Conservation (phyloP, 2,888 invertebrate species). For the Artemia sp. region DNA sequence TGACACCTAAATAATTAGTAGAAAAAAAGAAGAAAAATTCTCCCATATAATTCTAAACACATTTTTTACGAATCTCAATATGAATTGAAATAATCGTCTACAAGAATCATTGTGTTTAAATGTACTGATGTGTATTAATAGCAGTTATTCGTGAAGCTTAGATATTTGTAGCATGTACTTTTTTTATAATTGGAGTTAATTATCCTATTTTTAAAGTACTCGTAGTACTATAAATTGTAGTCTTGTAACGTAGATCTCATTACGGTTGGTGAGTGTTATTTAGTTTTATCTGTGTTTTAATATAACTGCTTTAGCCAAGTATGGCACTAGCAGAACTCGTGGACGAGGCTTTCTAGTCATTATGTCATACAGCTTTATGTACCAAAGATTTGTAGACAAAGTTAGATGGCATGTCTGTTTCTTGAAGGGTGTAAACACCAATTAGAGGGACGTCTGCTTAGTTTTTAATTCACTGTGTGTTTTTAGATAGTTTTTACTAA, state of each 20-base stretch:
- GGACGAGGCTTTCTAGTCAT: constrained; percentile 15
- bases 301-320: neutral
- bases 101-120: no score
- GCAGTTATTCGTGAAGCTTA: no score
- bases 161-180: no score
- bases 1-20: no score
- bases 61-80: no score
- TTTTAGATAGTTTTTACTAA: neutral
- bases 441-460: neutral
- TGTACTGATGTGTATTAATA: no score
- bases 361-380: neutral
- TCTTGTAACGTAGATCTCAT: neutral
- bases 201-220: no score
- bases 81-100: no score
- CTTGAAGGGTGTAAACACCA: neutral
- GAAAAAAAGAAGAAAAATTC: no score
- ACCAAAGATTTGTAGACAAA: constrained; percentile 11
- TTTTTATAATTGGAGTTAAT: no score
- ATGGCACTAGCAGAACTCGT: constrained; percentile 1
- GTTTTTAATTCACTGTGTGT: neutral
- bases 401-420: neutral
- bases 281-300: neutral
- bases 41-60: no score
- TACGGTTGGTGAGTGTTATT: constrained; percentile 6
- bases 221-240: neutral